phyloP scores from a whole-genome alignment of 2,113 vertebrate species.

The Microcebus lehilahytsara region DNA sequence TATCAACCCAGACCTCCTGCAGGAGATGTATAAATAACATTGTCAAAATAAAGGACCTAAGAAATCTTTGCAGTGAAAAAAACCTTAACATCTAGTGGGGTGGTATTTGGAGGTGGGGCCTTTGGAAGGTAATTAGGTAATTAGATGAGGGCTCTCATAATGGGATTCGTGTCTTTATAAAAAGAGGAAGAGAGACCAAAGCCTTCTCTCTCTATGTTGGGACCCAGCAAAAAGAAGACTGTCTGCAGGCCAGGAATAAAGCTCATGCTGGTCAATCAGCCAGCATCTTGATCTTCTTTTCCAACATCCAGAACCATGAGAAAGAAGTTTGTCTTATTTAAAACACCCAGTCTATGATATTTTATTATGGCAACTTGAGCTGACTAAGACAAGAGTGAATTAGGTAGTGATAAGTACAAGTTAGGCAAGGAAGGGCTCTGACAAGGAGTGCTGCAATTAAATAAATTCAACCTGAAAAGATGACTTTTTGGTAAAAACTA shows the following conservation, averaged over 20 bases:
- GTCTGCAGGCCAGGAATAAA: too few relatives aligned
- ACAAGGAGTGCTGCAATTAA: not conserved
- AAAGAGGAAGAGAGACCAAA: not conserved
- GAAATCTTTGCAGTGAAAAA: not conserved
- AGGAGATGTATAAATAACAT: not conserved
- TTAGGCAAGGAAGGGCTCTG: not conserved
- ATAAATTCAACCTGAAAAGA: not conserved
- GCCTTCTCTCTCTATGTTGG: not conserved
- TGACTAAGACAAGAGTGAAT: not conserved
- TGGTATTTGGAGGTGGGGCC: not conserved
- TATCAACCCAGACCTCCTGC: not conserved
- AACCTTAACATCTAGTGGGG: not conserved
- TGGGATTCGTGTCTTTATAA: not conserved
- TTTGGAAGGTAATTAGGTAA: not conserved
- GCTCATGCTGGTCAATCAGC: not conserved
- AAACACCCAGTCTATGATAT: not conserved
- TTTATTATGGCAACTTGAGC: not conserved
- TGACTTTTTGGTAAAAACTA: not conserved
- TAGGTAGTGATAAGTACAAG: not conserved
- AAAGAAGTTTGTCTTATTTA: not conserved
- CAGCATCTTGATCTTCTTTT: not conserved
- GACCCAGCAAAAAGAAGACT: too few relatives aligned
- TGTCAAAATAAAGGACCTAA: not conserved
- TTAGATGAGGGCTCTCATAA: not conserved
- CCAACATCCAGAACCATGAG: not conserved